Evolutionary conservation across 2,797 vertebrate genomes (phyloP), one percentile per base, ranked within the genome.

Genomic region (Muraenolepis orangiensis): DNA sequence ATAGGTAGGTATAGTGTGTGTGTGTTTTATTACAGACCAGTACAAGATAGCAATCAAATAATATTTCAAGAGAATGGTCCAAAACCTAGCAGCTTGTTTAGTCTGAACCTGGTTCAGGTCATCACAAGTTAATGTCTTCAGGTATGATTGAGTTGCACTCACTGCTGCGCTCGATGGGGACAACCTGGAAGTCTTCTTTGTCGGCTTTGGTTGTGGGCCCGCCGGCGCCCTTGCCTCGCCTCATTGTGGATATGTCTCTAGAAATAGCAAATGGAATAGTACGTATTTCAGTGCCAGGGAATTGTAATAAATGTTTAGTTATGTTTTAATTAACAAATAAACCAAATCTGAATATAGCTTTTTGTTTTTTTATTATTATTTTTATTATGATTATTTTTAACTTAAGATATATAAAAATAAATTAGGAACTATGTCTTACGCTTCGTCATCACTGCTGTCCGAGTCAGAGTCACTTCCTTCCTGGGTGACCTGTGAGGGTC

Each of bases 111-210:
- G n/a, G n/a, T n/a, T n/a, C n/a, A 38, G 36, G 36, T 11, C 32
- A 34, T 34, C 32, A 34, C 32, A 34, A n/a, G n/a, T n/a, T n/a
- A n/a, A n/a, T n/a, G n/a, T n/a, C n/a, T 51, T 51, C 6, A 51
- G 20, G 46, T 51, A 20, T 4, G 46, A 16, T 20, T 6, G 51
- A 57, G 51, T 23, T 23, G 51, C 51, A 92, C 96, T 92, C 82
- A 98, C 98, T 96, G 85, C 90, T 96, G 31, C 96, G 91, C 87
- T 96, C 95, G 0, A 98, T 94, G 42, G 96, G 95, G 82, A 97
- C 95, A 3, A 98, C 93, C 83, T 98, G 93, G 3, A 98, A 93
- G 78, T 93, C 90, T 0, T 89, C 83, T 0, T 90, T 89, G 0
- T 89, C 84, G 1, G 82, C 88, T 0, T 74, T 82, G 29, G 10